Evolutionary conservation across 2,113 vertebrate genomes (phyloP).

Genomic region (Pyrgilauda ruficollis): DNA sequence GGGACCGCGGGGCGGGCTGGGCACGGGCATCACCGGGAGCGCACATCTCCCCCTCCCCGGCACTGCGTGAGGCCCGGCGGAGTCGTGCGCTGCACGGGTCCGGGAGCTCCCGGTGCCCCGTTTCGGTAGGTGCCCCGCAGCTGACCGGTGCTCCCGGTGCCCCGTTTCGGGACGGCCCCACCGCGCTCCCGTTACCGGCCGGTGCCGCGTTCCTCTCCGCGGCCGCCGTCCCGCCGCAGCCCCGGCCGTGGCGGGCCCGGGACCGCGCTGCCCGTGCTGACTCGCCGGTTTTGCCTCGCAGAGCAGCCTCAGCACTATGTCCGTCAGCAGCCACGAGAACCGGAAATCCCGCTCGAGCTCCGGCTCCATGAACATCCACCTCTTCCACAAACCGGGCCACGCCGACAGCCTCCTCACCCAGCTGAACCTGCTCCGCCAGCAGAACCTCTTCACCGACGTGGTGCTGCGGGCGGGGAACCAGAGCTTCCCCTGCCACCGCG

Average conservation of each 20-base stretch:
- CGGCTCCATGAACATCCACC: constrained; percentile 83
- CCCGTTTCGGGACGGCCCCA: neutral
- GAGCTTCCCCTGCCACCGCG: constrained; percentile 80
- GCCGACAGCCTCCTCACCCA: constrained; percentile 83
- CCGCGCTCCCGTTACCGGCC: constrained; percentile 68
- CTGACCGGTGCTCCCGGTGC: neutral
- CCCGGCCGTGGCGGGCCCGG: neutral
- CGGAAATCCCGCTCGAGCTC: constrained; percentile 83
- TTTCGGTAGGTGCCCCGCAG: neutral
- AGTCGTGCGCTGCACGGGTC: neutral
- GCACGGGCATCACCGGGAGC: neutral
- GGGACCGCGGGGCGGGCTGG: neutral
- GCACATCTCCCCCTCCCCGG: neutral
- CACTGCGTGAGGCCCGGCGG: neutral
- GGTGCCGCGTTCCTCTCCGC: constrained; percentile 59
- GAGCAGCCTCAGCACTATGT: constrained; percentile 67
- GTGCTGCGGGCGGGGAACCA: constrained; percentile 78
- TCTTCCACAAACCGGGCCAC: constrained; percentile 82
- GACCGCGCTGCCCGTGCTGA: neutral
- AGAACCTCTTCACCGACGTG: constrained; percentile 81
- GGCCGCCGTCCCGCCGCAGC: neutral
- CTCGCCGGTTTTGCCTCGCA: neutral
- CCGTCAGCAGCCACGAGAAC: constrained; percentile 82
- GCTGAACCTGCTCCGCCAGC: constrained; percentile 79
- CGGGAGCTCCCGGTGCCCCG: constrained; percentile 71